Percentiles rank a stretch among this genome's conserved stretches.
These are phyloP conservation scores for Caenorhabditis sp. DNA, from an alignment of 2,888 invertebrate species.

Conservation along the genomic window DNA sequence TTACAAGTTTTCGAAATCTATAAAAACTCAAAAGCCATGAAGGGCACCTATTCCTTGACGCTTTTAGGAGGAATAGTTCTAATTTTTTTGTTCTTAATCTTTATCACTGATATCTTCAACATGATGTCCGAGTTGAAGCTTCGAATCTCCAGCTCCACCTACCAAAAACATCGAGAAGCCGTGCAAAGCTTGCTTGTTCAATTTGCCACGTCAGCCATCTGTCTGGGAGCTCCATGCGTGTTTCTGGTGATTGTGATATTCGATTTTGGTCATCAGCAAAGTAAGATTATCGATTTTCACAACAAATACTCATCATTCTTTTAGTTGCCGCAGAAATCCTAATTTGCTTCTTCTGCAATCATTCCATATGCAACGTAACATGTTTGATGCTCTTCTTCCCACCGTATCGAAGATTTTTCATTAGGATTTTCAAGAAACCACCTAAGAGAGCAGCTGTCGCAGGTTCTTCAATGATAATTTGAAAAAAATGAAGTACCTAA, in stretches of 20 bases:
- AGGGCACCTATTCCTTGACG: too few species aligned
- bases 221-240: neutral
- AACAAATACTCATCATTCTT: too few species aligned
- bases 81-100: too few species aligned
- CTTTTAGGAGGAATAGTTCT: too few species aligned
- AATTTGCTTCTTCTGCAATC: neutral
- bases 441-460: neutral
- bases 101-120: neutral
- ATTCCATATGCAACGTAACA: neutral
- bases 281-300: neutral
- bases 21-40: too few species aligned
- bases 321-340: neutral
- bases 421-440: neutral
- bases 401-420: neutral
- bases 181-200: constrained; percentile 4
- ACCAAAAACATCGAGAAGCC: constrained; percentile 21
- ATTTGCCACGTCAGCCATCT: neutral
- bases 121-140: neutral
- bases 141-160: constrained; percentile 1
- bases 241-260: neutral
- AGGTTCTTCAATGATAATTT: too few species aligned
- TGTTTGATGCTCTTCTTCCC: neutral
- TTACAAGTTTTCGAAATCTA: too few species aligned
- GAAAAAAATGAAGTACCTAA: too few species aligned
- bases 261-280: neutral